These are phyloP conservation scores for Tetramorium simillimum DNA, from an alignment of 1,140 invertebrate species.

Conservation along the genomic window DNA sequence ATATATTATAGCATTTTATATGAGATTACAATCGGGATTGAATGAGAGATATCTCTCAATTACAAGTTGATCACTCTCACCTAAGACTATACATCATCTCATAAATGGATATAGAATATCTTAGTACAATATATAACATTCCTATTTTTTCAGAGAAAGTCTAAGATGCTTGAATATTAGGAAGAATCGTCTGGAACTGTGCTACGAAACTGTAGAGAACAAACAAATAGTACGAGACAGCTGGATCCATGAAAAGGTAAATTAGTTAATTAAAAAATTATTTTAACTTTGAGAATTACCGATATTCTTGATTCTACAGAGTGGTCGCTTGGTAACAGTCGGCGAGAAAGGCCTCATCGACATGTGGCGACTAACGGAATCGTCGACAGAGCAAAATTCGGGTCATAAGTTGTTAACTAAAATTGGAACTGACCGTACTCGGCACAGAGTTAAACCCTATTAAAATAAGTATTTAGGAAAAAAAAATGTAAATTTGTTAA, in stretches of 20 bases:
- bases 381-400: constrained; percentile 44
- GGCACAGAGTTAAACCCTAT: constrained; percentile 81
- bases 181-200: constrained; percentile 85
- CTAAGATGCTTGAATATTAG: constrained; percentile 86
- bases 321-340: constrained; percentile 87
- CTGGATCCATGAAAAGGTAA: constrained; percentile 87
- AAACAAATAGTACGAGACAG: constrained; percentile 89
- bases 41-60: too few relatives aligned
- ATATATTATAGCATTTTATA: too few relatives aligned
- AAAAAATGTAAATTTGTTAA: constrained; percentile 54
- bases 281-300: neutral
- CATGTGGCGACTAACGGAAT: constrained; percentile 86
- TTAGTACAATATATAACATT: constrained; percentile 23
- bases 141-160: constrained; percentile 82
- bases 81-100: too few relatives aligned
- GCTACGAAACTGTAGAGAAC: constrained; percentile 87
- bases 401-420: constrained; percentile 76
- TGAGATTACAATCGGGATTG: too few relatives aligned
- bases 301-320: constrained; percentile 79
- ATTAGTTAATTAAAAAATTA: constrained; percentile 12
- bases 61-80: too few relatives aligned
- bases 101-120: neutral
- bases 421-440: constrained; percentile 79
- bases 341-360: constrained; percentile 89
- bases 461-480: constrained; percentile 67